Base-by-base conservation (phyloP, 2,888 invertebrate species). In the Chrysomela aeneicollis region DNA sequence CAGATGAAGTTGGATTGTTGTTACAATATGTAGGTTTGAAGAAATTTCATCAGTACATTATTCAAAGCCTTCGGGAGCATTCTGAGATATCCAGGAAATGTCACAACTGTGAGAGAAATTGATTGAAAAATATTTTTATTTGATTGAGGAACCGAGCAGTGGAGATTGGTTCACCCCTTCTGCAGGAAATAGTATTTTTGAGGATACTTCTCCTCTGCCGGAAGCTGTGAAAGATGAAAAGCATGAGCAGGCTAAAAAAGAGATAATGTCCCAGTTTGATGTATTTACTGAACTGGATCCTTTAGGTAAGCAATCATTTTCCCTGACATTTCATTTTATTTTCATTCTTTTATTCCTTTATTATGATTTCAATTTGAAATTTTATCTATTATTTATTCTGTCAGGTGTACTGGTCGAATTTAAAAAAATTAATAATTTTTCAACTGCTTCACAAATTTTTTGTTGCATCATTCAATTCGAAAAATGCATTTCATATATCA, bases 271-370 rank as follows among this genome's bases (percentile, higher is more conserved):
- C 12, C 82, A 83, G 82, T 89, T 90, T 86, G 94, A 94, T 85
- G 93, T 95, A 77, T 96, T 96, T 87, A 94, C 94, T 73, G 95
- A 96, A 82, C 86, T 96, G 83, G 95, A 96, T 87, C 96, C 96
- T 67, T 86, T 95, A 81, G 95, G 95, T 81, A 93, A 92, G 77
- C 61, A 26, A 32, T 19, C 26, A 18, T 21, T 49, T n/a, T 4
- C 2, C 15, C 22, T 12, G 10, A 47, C 17, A 15, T 15, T 47
- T 10, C n/a, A 22, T 42, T 42, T 15, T 15, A 10, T 42, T 42
- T 42, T 10, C 6, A 35, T 35, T 35, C 2, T 35, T n/a, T 15
- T 42, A 12, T 35, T 10, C 9, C 5, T 35, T 35, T 35, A 5
- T 6, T 2, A 10, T 35, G 35, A 10, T 35, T 9, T 9, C 2